phyloP scores from a whole-genome alignment of 2,797 vertebrate genomes.

The Hybognathus amarus region DNA sequence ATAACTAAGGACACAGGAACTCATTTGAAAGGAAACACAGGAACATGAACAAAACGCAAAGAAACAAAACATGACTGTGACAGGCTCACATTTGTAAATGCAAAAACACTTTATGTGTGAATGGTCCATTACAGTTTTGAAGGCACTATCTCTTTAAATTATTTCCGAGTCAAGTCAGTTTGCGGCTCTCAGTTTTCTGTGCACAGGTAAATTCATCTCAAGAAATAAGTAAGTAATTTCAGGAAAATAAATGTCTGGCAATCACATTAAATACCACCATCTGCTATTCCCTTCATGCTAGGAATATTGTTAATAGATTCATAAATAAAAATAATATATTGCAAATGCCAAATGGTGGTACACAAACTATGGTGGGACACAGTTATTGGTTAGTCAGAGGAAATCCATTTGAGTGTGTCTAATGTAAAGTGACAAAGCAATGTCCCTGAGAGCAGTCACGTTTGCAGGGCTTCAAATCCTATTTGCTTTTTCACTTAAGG shows the following conservation, averaged over 20 bases:
- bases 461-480: conserved; percentile 72
- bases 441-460: conserved; percentile 68
- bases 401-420: conserved; percentile 62
- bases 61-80: background rate
- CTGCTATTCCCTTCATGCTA: background rate
- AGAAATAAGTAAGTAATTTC: background rate
- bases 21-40: too few species aligned
- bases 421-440: conserved; percentile 74
- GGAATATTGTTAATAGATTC: background rate
- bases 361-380: conserved; percentile 17
- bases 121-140: background rate
- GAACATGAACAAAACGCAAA: background rate
- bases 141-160: background rate
- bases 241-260: background rate
- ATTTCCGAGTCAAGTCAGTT: background rate
- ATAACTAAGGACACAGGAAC: background rate
- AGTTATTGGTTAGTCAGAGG: conserved; percentile 31
- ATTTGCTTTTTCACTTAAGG: conserved; percentile 65
- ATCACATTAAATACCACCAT: background rate
- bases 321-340: background rate
- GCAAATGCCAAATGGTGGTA: background rate
- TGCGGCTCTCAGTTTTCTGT: background rate
- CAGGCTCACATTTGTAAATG: background rate
- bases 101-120: background rate
- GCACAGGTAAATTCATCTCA: background rate